Conservation (phyloP, 2,888 invertebrate genomes). For the Buathra laborator region DNA sequence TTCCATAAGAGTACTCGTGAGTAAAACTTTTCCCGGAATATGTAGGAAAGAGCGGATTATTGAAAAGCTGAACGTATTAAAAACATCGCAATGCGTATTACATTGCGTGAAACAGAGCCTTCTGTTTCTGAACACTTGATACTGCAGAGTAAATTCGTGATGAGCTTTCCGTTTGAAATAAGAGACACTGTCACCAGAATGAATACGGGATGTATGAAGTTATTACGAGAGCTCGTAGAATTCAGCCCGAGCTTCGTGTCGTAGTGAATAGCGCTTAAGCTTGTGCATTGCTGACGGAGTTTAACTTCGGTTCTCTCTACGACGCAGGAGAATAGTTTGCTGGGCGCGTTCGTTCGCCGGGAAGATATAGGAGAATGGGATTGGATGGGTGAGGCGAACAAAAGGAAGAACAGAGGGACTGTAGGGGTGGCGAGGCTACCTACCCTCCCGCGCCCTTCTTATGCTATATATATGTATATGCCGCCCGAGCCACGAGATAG, state of each 20-base stretch:
- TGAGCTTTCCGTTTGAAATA: constrained; percentile 49
- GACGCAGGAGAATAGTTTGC: constrained; percentile 41
- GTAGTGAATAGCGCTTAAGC: constrained; percentile 24
- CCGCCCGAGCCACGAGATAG: constrained; percentile 28
- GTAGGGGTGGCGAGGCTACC: constrained; percentile 12
- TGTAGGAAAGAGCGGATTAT: background rate
- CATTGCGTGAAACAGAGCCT: background rate
- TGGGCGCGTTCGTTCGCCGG: constrained; percentile 26
- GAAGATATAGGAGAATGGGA: constrained; percentile 20
- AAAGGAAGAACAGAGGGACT: constrained; percentile 39
- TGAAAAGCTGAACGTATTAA: no score
- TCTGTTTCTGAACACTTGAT: background rate
- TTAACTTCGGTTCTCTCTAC: constrained; percentile 48
- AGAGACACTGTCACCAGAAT: constrained; percentile 35
- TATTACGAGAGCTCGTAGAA: constrained; percentile 59
- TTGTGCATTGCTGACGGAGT: constrained; percentile 51
- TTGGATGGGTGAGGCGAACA: constrained; percentile 40
- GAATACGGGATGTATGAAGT: constrained; percentile 67
- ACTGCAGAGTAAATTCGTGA: constrained; percentile 27
- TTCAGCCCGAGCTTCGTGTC: background rate
- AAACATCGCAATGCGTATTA: no score
- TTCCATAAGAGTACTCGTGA: no score
- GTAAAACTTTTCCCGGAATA: constrained; percentile 22
- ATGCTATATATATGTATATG: background rate
- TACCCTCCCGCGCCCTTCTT: constrained; percentile 17